Evolutionary conservation across 1,140 invertebrate species (phyloP).

Genomic region (Calycopis cecrops): DNA sequence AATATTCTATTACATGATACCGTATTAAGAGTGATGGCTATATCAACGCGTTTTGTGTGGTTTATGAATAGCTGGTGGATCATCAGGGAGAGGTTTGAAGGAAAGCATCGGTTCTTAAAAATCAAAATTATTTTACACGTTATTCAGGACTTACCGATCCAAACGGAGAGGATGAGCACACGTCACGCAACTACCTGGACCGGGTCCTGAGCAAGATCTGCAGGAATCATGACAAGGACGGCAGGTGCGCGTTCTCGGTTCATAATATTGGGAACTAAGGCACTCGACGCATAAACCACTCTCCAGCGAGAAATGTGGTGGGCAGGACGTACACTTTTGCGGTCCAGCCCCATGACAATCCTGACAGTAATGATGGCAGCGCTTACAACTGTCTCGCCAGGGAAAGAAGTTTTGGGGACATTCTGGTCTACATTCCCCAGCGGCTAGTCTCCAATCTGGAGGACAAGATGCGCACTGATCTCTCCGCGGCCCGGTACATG

Average conservation of each 20-base stretch:
- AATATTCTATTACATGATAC: too few relatives aligned
- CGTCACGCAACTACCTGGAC: conserved; percentile 80
- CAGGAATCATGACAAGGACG: conserved; percentile 83
- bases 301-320: conserved; percentile 81
- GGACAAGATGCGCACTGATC: conserved; percentile 90
- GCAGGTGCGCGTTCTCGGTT: conserved; percentile 80
- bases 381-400: conserved; percentile 85
- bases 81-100: too few relatives aligned
- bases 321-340: conserved; percentile 82
- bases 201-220: conserved; percentile 81
- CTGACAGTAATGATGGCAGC: conserved; percentile 88
- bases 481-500: conserved; percentile 79
- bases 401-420: conserved; percentile 90
- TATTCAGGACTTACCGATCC: conserved; percentile 76
- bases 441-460: conserved; percentile 83
- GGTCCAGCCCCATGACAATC: conserved; percentile 80
- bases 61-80: too few relatives aligned
- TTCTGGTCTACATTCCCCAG: conserved; percentile 86
- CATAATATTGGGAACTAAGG: conserved; percentile 83
- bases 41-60: too few relatives aligned
- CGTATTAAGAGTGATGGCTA: too few relatives aligned
- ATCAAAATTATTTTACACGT: too few relatives aligned
- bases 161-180: conserved; percentile 80
- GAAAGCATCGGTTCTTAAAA: too few relatives aligned
- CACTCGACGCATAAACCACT: conserved; percentile 84